A percentile compares a stretch with the other conserved stretches of the same genome.
These are phyloP conservation scores for Tachycineta bicolor DNA, from an alignment of 2,113 vertebrate species.

Conservation along the genomic window DNA sequence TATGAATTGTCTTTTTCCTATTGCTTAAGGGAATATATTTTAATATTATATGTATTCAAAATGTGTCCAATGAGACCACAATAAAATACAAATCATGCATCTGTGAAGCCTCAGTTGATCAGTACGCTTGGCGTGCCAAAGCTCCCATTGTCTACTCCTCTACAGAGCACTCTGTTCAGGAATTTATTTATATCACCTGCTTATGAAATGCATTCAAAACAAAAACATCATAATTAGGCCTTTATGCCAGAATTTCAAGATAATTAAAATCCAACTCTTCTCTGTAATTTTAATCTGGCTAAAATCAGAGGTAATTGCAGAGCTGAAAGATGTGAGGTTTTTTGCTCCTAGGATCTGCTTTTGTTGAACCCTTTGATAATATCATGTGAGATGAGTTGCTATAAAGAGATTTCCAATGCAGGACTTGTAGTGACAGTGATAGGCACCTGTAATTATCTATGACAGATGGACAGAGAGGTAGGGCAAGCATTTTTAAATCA, in stretches of 20 bases:
- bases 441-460: slow-evolving; percentile 16
- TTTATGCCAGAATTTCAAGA: slow-evolving; percentile 25
- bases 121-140: not conserved
- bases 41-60: not conserved
- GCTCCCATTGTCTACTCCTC: not conserved
- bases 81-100: not conserved
- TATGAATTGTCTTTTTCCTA: not conserved
- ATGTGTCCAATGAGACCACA: not conserved
- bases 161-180: not conserved
- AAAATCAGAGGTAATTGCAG: slow-evolving; percentile 42
- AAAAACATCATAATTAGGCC: slow-evolving; percentile 21
- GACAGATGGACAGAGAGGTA: slow-evolving; percentile 11
- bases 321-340: not conserved
- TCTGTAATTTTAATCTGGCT: slow-evolving; percentile 47
- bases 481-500: slow-evolving; percentile 11
- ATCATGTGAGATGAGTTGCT: not conserved
- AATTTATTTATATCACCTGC: slow-evolving; percentile 48
- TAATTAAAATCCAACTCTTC: slow-evolving; percentile 34
- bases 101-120: not conserved
- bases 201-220: slow-evolving; percentile 15
- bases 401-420: not conserved
- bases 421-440: slow-evolving; percentile 14
- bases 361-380: slow-evolving; percentile 9
- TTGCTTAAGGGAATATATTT: not conserved
- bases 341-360: not conserved